Percentiles rank a stretch among this genome's conserved stretches.
phyloP scores from a whole-genome alignment of 2,113 vertebrate species.

The Romanogobio albipinnatus region DNA sequence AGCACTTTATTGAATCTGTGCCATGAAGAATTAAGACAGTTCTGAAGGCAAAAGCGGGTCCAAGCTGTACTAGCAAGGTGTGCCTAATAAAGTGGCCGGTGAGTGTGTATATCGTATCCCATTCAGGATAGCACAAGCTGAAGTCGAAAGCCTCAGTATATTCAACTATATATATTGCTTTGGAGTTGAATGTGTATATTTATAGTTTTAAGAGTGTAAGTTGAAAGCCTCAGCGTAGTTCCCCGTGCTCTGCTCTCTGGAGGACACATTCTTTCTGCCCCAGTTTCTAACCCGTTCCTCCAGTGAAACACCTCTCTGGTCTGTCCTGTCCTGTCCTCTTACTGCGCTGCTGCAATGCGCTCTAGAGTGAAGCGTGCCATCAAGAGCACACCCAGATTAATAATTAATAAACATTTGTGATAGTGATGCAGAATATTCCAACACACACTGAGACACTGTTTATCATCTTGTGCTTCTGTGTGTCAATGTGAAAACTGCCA shows the following conservation, averaged over 20 bases:
- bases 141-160: too few species aligned
- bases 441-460: neutral
- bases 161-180: too few species aligned
- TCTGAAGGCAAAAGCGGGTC: too few species aligned
- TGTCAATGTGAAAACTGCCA: too few species aligned
- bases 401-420: slow-evolving; percentile 57
- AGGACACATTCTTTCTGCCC: neutral
- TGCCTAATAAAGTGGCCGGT: too few species aligned
- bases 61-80: too few species aligned
- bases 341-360: slow-evolving; percentile 15
- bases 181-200: neutral
- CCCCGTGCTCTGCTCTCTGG: neutral
- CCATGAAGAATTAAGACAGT: too few species aligned
- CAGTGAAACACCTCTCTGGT: neutral
- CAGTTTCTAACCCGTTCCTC: neutral
- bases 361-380: slow-evolving; percentile 18
- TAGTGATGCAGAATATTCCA: slow-evolving; percentile 10
- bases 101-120: too few species aligned
- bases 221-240: neutral
- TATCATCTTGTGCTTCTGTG: neutral
- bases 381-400: slow-evolving; percentile 43
- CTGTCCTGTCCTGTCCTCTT: slow-evolving; percentile 2
- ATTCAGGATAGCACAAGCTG: too few species aligned
- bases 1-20: too few species aligned
- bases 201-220: neutral